A percentile compares a stretch with the other conserved stretches of the same genome.
Conservation (phyloP, 1,140 invertebrate species). For the Nymphalis io region DNA sequence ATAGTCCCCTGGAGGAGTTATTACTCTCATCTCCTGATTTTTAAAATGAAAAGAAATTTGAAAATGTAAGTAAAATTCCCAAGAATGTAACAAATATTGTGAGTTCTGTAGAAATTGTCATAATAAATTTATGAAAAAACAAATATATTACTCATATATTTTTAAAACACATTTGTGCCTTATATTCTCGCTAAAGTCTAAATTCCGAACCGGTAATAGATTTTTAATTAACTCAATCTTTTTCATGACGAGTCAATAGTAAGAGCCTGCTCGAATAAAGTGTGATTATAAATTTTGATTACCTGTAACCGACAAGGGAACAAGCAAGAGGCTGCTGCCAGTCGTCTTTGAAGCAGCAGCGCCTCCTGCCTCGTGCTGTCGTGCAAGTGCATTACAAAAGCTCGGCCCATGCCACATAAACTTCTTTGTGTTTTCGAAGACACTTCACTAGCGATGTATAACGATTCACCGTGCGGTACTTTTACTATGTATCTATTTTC, state of each 20-base stretch:
- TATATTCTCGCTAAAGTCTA: no score
- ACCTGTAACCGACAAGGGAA: conserved; percentile 77
- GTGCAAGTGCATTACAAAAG: conserved; percentile 82
- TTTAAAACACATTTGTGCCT: no score
- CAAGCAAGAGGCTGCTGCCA: conserved; percentile 77
- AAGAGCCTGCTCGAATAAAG: not conserved
- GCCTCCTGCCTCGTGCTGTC: conserved; percentile 85
- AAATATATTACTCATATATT: no score
- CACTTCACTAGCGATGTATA: conserved; percentile 83
- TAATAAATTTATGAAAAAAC: no score
- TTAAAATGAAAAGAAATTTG: not conserved
- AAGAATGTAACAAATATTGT: no score
- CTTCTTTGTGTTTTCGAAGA: conserved; percentile 81
- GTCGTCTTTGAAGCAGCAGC: conserved; percentile 80
- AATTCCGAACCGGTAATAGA: no score
- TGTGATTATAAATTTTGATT: not conserved
- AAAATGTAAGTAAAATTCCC: no score
- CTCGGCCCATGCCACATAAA: conserved; percentile 82
- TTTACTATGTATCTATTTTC: conserved; percentile 85
- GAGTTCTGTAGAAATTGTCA: no score
- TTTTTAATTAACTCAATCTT: not conserved
- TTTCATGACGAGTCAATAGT: not conserved
- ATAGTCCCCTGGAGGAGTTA: conserved; percentile 80
- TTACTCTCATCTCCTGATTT: conserved; percentile 79
- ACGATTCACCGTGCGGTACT: conserved; percentile 82